Evolutionary conservation across 2,888 invertebrate species (phyloP).

Genomic region (Podabrus alpinus): DNA sequence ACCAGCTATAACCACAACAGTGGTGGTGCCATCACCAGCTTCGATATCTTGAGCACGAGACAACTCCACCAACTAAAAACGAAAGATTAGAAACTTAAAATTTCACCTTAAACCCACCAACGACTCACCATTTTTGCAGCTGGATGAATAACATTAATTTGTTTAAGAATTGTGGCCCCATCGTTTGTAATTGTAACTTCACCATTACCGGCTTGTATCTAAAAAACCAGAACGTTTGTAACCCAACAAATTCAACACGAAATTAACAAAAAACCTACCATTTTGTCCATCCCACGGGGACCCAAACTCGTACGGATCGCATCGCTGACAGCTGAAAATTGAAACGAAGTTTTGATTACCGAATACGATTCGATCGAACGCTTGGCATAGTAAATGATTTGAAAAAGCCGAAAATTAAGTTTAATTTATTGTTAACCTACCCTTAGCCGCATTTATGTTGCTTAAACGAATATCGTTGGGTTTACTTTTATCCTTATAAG

Average conservation of each 20-base stretch:
- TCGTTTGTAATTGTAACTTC: conserved; percentile 99
- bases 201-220: conserved; percentile 95
- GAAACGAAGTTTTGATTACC: conserved; percentile 22
- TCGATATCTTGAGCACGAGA: conserved; percentile 98
- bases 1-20: conserved; percentile 97
- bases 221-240: conserved; percentile 39
- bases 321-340: conserved; percentile 90
- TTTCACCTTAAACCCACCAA: neutral
- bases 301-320: conserved; percentile 98
- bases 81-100: neutral
- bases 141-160: conserved; percentile 98
- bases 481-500: conserved; percentile 91
- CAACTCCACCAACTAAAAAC: conserved; percentile 87
- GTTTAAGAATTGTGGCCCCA: conserved; percentile 98
- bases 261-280: conserved; percentile 66
- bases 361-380: neutral
- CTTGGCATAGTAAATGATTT: neutral
- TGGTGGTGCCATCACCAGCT: conserved; percentile 99
- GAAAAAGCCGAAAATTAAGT: neutral
- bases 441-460: conserved; percentile 98
- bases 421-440: conserved; percentile 58
- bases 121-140: conserved; percentile 93
- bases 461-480: conserved; percentile 91
- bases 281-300: conserved; percentile 99
- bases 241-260: neutral